Base-by-base conservation (phyloP, 2,888 invertebrate species). In the Yponomeuta plumbellus region DNA sequence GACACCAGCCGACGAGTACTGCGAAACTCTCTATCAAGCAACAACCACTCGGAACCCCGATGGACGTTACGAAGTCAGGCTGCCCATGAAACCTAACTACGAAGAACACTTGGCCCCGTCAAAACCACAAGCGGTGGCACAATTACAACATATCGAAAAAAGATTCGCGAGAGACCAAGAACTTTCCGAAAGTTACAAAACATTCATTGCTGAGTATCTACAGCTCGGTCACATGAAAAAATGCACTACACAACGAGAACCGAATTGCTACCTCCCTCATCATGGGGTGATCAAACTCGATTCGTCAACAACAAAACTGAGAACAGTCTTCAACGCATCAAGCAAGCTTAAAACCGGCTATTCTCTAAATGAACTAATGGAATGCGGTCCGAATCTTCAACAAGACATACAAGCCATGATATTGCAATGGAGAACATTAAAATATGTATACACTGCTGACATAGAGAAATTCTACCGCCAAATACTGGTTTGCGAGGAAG, bases 301-400 rank as follows among this genome's bases (percentile, higher is more conserved):
- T 10, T 66, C 59, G 17, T 10, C n/a, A 11, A 58, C 57, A 20
- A 66, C 66, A 26, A 58, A 40, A 20, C 20, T 66, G 13, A 22
- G 68, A 1, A 65, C 66, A 3, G 65, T 68, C 3, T 66, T 65
- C 34, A 68, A 68, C 40, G 66, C 68, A n/a, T 63, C 66, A 39
- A 13, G 22, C 2, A 63, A 52, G n/a, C 65, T 64, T 3, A 44
- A 39, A 11, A 59, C 66, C 1, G 68, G 67, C 22, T 59, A 62
- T 13, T 66, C 63, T 17, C 21, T 68, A 8, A 68, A 68, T 39
- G 66, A 68, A n/a, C 57, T 66, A 2, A 68, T 68, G 68, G 64
- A 68, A 39, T 64, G 64, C 21, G 65, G 68, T 17, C 68, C 67
- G 8, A 68, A 68, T 13, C 34, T 68, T 26, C 26, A 26, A 26